phyloP scores from a whole-genome alignment of 2,113 vertebrate genomes.

The Emydura subglobosa region DNA sequence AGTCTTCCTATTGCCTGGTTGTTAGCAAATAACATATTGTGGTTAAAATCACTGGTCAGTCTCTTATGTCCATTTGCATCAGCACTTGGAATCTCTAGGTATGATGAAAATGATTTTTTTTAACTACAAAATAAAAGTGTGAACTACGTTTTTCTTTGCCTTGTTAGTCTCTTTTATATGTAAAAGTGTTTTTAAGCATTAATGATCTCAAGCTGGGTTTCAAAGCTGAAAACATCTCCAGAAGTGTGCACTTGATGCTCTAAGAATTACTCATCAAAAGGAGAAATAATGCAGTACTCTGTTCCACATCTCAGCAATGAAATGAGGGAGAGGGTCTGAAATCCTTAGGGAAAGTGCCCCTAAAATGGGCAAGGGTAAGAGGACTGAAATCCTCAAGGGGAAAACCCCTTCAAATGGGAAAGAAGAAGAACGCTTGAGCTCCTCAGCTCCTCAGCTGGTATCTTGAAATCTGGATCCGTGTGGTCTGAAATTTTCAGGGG shows the following conservation, averaged over 20 bases:
- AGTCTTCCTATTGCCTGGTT: background rate
- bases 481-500: background rate
- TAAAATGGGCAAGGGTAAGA: background rate
- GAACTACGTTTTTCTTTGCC: slow-evolving; percentile 17
- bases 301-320: background rate
- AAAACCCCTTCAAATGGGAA: background rate
- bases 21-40: background rate
- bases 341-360: background rate
- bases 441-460: background rate
- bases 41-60: background rate
- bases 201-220: background rate
- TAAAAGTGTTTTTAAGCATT: background rate
- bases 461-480: background rate
- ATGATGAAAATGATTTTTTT: slow-evolving; percentile 48
- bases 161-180: background rate
- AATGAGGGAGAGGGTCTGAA: background rate
- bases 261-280: background rate
- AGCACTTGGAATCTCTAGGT: slow-evolving; percentile 42
- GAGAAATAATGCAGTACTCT: background rate
- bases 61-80: background rate
- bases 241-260: background rate
- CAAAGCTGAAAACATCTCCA: background rate
- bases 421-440: background rate
- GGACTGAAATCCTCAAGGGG: background rate
- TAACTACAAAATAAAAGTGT: slow-evolving; percentile 71